A percentile compares a stretch with the other conserved stretches of the same genome.
These are phyloP conservation scores for Pheosia tremula DNA, from an alignment of 2,888 invertebrate species.

Conservation along the genomic window DNA sequence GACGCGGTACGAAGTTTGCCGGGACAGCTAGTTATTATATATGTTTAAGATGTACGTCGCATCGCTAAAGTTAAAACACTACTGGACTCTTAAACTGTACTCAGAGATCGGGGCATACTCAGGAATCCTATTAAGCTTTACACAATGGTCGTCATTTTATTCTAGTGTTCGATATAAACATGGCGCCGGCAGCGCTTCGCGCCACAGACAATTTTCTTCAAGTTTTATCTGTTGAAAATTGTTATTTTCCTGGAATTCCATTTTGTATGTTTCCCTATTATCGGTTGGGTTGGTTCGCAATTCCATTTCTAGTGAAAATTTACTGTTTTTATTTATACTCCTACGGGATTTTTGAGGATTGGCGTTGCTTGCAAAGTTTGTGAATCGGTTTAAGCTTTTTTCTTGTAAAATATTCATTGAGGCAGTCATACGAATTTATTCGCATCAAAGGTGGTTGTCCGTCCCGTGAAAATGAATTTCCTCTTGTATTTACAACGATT, in stretches of 20 bases:
- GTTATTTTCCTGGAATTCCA: conserved; percentile 20
- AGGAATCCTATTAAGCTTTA: conserved; percentile 33
- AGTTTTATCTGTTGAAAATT: conserved; percentile 34
- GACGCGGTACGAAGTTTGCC: no score
- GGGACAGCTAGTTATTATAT: no score
- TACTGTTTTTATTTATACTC: not conserved
- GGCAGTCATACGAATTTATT: no score
- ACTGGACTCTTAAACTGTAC: not conserved
- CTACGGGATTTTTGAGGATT: no score
- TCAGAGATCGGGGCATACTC: conserved; percentile 2
- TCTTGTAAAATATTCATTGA: no score
- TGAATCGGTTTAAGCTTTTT: no score
- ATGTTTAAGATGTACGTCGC: not conserved
- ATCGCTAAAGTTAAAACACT: not conserved
- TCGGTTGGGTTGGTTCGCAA: not conserved
- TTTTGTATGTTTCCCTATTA: conserved; percentile 12
- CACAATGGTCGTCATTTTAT: conserved; percentile 37
- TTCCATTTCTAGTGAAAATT: not conserved
- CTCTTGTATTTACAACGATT: no score
- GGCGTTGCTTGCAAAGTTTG: no score
- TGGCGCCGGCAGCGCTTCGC: conserved; percentile 8
- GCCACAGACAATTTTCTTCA: conserved; percentile 16
- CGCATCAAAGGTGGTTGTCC: no score
- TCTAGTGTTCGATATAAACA: conserved; percentile 27
- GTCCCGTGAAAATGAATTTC: no score